Base-by-base conservation (phyloP, 2,113 vertebrate genomes). In the Apeltes quadracus region DNA sequence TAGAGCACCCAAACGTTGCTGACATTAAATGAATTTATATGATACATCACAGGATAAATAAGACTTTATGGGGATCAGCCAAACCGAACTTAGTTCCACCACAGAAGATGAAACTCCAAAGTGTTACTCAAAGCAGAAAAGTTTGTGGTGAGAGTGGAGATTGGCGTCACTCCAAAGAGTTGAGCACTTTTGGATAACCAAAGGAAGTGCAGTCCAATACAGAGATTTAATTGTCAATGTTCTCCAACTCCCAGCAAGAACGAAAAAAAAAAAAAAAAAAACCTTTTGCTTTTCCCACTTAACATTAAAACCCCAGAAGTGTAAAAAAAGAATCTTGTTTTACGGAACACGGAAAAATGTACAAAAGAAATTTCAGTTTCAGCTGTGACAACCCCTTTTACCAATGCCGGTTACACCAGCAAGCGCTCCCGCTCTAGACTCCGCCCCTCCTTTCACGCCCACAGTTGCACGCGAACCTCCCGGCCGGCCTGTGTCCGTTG, bases 311-410 rank as follows among this genome's bases (percentile, higher is more conserved):
- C 71, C 48, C 71, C 43, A 65, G 87, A 82, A 66, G 67, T 66
- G 46, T 75, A 64, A 27, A 59, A n/a, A 71, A 73, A 59, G 73
- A 53, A 84, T 86, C 81, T 88, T 51, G 75, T 67, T 79, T 70
- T 69, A 69, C 61, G 43, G 75, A 83, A 84, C 25, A 61, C 29
- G 34, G 69, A 46, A 57, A 41, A 72, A 68, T 78, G 27, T 79
- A 68, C 48, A 79, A 79, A 84, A 83, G 51, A 83, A 81, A 76
- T 55, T 57, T 66, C 69, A 34, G 71, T 72, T 84, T 59, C 63
- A 74, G 67, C 61, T 69, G 63, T 61, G 56, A 79, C 46, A 61
- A 27, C 66, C 71, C 56, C 38, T 29, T 81, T 27, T 44, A 63
- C 54, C 66, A 74, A 63, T 67, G 78, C 72, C 76, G 69, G 67